Evolutionary conservation across 2,888 invertebrate genomes (phyloP).

Genomic region (Melieria crassipennis): DNA sequence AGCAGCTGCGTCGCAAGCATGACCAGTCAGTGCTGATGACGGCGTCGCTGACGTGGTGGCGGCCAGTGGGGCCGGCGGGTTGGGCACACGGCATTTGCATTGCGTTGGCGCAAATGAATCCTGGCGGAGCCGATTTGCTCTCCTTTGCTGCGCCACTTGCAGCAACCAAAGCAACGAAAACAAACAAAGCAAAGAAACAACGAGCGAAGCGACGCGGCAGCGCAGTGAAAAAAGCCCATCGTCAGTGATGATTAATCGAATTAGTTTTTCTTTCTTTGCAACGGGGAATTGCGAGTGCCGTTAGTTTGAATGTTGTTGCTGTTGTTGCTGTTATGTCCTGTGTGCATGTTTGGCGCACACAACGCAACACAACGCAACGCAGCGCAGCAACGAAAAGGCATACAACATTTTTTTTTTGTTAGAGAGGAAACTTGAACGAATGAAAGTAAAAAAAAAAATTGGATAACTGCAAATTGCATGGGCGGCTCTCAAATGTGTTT

Average conservation of each 20-base stretch:
- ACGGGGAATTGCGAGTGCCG: slow-evolving; percentile 18
- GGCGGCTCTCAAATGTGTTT: slow-evolving; percentile 28
- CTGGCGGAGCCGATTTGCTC: slow-evolving; percentile 24
- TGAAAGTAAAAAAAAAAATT: slow-evolving; percentile 6
- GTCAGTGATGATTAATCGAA: slow-evolving; percentile 49
- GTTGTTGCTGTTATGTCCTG: slow-evolving; percentile 7
- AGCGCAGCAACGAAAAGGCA: not conserved
- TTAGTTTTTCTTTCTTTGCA: slow-evolving; percentile 45
- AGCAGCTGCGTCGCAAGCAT: not conserved
- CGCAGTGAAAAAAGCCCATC: slow-evolving; percentile 15
- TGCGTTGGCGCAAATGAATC: slow-evolving; percentile 29
- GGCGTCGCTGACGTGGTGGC: not conserved
- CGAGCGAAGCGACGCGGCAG: not conserved
- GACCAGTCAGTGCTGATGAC: slow-evolving; percentile 14
- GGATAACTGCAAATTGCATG: slow-evolving; percentile 36
- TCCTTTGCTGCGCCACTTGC: slow-evolving; percentile 15
- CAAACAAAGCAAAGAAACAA: slow-evolving; percentile 3
- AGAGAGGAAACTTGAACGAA: slow-evolving; percentile 7
- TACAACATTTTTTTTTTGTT: slow-evolving; percentile 6
- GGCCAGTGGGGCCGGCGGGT: not conserved
- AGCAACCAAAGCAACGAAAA: not conserved
- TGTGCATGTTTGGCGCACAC: slow-evolving; percentile 35
- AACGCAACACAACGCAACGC: slow-evolving; percentile 28
- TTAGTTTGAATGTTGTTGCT: not conserved
- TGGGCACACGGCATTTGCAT: slow-evolving; percentile 20